phyloP scores from a whole-genome alignment of 1,140 invertebrate genomes.

The Drosophila fuyamai region DNA sequence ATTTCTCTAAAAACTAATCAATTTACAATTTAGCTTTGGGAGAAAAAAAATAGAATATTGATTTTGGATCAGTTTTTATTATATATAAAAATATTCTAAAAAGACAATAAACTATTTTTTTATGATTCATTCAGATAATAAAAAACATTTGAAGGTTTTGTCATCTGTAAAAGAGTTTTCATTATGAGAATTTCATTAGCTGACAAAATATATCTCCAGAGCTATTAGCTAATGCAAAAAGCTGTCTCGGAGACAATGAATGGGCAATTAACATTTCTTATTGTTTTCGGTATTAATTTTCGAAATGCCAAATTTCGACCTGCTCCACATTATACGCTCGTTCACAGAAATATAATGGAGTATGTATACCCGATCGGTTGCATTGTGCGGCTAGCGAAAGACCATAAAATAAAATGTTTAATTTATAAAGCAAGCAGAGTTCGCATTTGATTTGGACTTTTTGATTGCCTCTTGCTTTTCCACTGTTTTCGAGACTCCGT shows the following conservation, averaged over 20 bases:
- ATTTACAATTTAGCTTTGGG: too few relatives aligned
- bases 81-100: too few relatives aligned
- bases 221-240: conserved; percentile 4
- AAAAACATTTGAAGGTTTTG: too few relatives aligned
- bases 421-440: conserved; percentile 52
- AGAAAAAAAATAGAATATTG: too few relatives aligned
- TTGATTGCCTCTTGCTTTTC: conserved; percentile 54
- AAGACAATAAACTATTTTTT: too few relatives aligned
- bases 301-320: conserved; percentile 23
- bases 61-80: too few relatives aligned
- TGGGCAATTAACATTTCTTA: conserved; percentile 17
- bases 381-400: conserved; percentile 35
- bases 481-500: conserved; percentile 57
- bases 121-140: too few relatives aligned
- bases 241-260: conserved; percentile 17
- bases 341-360: conserved; percentile 15
- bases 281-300: conserved; percentile 23
- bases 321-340: conserved; percentile 31
- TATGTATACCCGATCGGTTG: conserved; percentile 18
- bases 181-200: neutral
- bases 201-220: neutral
- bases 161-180: neutral
- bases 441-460: conserved; percentile 28
- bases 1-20: neutral
- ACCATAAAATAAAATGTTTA: conserved; percentile 58